These are phyloP conservation scores for Apantesis nais DNA, from an alignment of 2,888 invertebrate genomes.

Conservation along the genomic window DNA sequence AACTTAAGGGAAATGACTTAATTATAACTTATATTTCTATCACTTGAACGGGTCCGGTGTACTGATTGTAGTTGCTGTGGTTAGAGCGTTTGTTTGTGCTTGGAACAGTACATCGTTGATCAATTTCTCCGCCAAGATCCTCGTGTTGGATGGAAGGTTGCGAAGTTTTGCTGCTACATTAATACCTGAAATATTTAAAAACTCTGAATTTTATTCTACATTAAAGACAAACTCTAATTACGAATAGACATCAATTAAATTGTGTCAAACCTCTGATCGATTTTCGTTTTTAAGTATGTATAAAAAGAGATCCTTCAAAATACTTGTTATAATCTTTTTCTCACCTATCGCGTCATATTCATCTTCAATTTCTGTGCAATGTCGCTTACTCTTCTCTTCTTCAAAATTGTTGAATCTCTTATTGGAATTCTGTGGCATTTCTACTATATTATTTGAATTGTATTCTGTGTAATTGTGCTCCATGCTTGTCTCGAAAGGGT, in stretches of 20 bases:
- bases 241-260: background rate
- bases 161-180: conserved; percentile 79
- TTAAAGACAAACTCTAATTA: background rate
- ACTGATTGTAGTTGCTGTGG: conserved; percentile 59
- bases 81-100: conserved; percentile 71
- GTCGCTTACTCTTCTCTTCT: conserved; percentile 61
- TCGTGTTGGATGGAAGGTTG: conserved; percentile 67
- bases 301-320: no score
- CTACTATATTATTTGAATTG: conserved; percentile 40
- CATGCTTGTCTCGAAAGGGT: conserved; percentile 20
- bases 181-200: conserved; percentile 59
- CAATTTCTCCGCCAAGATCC: conserved; percentile 76
- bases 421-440: conserved; percentile 48
- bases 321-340: conserved; percentile 5
- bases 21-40: conserved; percentile 9
- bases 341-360: conserved; percentile 80
- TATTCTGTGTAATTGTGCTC: conserved; percentile 35
- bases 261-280: no score
- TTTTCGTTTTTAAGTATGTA: no score
- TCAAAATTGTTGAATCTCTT: conserved; percentile 51
- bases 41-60: conserved; percentile 68
- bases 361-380: conserved; percentile 69
- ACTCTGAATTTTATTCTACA: background rate
- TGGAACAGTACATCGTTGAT: conserved; percentile 77
- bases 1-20: conserved; percentile 1